These are phyloP conservation scores for Rhopalosiphum nymphaeae DNA, from an alignment of 2,888 invertebrate genomes.

Conservation along the genomic window DNA sequence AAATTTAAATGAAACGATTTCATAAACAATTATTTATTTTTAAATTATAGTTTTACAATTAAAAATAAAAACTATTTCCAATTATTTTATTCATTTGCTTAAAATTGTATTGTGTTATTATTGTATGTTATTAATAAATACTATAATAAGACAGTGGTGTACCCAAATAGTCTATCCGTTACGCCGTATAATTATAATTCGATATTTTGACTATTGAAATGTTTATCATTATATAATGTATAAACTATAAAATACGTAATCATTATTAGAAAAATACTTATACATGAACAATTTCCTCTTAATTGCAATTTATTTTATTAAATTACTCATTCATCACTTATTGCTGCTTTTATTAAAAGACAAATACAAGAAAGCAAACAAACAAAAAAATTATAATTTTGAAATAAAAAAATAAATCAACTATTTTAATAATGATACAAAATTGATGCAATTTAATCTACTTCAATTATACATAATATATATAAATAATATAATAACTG, in stretches of 20 bases:
- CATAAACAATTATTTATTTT: not conserved
- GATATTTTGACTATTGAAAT: not conserved
- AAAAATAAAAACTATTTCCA: not conserved
- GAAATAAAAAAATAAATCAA: not conserved
- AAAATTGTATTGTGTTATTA: not conserved
- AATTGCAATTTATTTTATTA: not conserved
- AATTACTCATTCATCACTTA: not conserved
- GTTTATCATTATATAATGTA: not conserved
- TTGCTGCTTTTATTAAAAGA: not conserved
- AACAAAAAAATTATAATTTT: not conserved
- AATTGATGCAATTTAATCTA: constrained; percentile 34
- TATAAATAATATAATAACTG: not conserved
- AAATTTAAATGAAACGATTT: not conserved
- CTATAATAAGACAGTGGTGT: not conserved
- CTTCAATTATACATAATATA: constrained; percentile 6
- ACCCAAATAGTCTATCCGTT: not conserved
- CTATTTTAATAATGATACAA: constrained; percentile 21
- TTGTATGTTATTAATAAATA: not conserved
- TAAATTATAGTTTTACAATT: not conserved
- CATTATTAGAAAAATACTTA: not conserved
- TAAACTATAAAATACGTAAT: not conserved
- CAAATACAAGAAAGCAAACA: not conserved
- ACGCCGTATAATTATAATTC: not conserved
- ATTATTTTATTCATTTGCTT: not conserved
- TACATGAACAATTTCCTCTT: not conserved